Evolutionary conservation across 1,140 invertebrate species (phyloP).

Genomic region (Mactra quadrangularis): DNA sequence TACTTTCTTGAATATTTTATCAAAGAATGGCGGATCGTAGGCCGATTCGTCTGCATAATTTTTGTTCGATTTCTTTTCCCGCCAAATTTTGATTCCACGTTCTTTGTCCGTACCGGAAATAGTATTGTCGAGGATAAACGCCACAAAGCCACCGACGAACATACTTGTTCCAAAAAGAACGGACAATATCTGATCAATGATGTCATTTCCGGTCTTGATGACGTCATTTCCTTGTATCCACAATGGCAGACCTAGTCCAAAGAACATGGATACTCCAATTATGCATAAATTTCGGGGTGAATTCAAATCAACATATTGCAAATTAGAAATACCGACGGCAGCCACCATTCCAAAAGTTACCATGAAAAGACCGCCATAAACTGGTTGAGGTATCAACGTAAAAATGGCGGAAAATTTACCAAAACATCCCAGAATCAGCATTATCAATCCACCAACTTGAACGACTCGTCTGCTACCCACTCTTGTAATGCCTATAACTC

Average conservation of each 20-base stretch:
- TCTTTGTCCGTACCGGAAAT: constrained; percentile 70
- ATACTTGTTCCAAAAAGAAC: constrained; percentile 72
- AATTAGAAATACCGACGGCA: constrained; percentile 87
- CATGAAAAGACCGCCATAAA: constrained; percentile 93
- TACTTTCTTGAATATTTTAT: neutral
- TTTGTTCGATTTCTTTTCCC: neutral
- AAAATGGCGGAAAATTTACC: constrained; percentile 92
- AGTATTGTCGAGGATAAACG: constrained; percentile 73
- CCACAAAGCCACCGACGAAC: constrained; percentile 74
- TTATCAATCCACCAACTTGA: constrained; percentile 90
- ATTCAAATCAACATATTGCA: constrained; percentile 93
- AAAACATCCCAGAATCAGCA: constrained; percentile 87
- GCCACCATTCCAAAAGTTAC: constrained; percentile 89
- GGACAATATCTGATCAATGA: constrained; percentile 67
- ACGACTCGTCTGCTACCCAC: constrained; percentile 93
- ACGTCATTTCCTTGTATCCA: constrained; percentile 87
- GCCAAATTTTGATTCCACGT: neutral
- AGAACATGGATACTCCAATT: constrained; percentile 93
- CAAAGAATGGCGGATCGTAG: constrained; percentile 5
- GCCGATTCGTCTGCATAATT: neutral
- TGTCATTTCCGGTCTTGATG: constrained; percentile 56
- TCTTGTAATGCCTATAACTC: constrained; percentile 91
- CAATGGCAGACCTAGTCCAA: constrained; percentile 90
- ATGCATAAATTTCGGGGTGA: constrained; percentile 94
- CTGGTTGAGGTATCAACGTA: constrained; percentile 93